These are phyloP conservation scores for Aurelia sp. DNA, from an alignment of 30 jellyfish, hydroid and myxozoan genomes.

Conservation along the genomic window DNA sequence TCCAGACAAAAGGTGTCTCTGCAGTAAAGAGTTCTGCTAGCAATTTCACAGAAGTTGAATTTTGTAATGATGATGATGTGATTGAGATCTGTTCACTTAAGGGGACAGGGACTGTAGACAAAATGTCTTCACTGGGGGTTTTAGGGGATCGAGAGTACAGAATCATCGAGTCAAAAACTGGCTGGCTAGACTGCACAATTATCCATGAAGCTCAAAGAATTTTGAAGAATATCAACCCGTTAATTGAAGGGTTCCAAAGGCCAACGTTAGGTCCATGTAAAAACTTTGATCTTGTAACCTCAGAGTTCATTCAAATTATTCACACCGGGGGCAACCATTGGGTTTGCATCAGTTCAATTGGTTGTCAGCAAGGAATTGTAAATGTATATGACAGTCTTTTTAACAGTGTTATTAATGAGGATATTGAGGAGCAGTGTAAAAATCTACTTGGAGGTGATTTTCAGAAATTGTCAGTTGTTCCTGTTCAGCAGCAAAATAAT, in stretches of 20 bases:
- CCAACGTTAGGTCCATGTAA: constrained; percentile 26
- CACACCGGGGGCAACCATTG: constrained; percentile 34
- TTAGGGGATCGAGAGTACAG: neutral
- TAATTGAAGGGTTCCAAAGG: no score
- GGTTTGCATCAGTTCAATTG: constrained; percentile 27
- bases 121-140: neutral
- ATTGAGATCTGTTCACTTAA: neutral
- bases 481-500: constrained; percentile 3
- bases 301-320: constrained; percentile 15
- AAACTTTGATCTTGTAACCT: constrained; percentile 7
- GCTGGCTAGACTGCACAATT: constrained; percentile 2
- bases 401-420: constrained; percentile 6
- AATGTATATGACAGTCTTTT: neutral
- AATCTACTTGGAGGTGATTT: neutral
- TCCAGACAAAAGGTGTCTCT: no score
- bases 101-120: neutral
- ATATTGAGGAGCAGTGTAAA: constrained; percentile 11
- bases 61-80: neutral
- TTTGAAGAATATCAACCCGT: no score
- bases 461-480: neutral
- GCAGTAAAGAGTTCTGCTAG: neutral
- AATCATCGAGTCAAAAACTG: neutral
- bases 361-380: constrained; percentile 12
- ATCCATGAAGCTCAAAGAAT: neutral
- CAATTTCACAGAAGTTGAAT: neutral